phyloP scores from a whole-genome alignment of 2,797 vertebrate species.

The Rhyacichthys aspro region DNA sequence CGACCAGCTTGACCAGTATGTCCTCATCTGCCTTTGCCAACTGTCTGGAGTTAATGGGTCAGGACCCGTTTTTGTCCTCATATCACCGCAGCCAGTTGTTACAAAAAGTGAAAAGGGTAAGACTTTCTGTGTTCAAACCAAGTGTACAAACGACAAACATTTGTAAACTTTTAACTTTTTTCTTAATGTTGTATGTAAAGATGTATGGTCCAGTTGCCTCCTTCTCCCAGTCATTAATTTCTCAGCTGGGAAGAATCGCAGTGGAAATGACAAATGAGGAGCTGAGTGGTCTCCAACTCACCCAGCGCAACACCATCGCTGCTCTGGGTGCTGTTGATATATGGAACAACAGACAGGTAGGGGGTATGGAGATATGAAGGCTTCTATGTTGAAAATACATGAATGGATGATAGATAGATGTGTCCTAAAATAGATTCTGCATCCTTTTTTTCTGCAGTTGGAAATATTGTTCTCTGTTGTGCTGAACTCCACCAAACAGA shows the following conservation, averaged over 20 bases:
- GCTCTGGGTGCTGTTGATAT: conserved; percentile 68
- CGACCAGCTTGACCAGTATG: conserved; percentile 75
- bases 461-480: conserved; percentile 65
- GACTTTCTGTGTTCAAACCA: neutral
- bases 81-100: conserved; percentile 73
- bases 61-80: conserved; percentile 66
- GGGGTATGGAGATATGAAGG: neutral
- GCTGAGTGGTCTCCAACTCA: conserved; percentile 68
- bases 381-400: no score
- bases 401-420: no score
- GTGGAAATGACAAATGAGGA: conserved; percentile 70
- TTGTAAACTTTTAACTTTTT: conserved; percentile 2
- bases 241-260: conserved; percentile 76
- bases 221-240: conserved; percentile 72
- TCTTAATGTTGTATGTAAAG: conserved; percentile 51
- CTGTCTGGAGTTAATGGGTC: conserved; percentile 82
- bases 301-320: conserved; percentile 67
- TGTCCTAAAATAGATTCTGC: neutral
- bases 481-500: conserved; percentile 71
- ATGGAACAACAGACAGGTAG: conserved; percentile 80
- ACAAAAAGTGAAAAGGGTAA: conserved; percentile 77
- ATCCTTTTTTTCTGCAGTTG: conserved; percentile 54
- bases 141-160: neutral
- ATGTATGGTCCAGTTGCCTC: conserved; percentile 71
- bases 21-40: conserved; percentile 68